phyloP scores from a whole-genome alignment of 2,888 invertebrate species.

The Xanthorhoe designata region DNA sequence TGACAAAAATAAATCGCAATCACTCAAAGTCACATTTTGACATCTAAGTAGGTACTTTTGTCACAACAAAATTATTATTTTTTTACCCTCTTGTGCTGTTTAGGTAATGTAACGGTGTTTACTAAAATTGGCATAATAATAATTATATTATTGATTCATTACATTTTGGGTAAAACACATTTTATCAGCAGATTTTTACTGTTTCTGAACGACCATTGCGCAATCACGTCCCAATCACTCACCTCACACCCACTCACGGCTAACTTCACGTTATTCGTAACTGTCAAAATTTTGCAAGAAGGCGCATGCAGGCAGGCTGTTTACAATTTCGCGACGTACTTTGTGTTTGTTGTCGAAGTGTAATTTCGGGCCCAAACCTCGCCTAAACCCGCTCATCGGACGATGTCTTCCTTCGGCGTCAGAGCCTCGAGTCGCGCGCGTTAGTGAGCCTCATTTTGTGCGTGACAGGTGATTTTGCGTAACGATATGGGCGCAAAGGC shows the following conservation, averaged over 20 bases:
- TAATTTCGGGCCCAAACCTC: slow-evolving; percentile 60
- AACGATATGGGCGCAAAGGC: slow-evolving; percentile 93
- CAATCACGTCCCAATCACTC: too few relatives aligned
- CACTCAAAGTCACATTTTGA: too few relatives aligned
- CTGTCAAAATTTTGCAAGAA: slow-evolving; percentile 84
- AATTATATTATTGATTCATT: too few relatives aligned
- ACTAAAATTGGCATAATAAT: too few relatives aligned
- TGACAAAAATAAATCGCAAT: not conserved
- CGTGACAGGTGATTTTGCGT: slow-evolving; percentile 80
- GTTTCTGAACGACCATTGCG: slow-evolving; percentile 35
- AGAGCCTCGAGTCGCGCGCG: slow-evolving; percentile 73
- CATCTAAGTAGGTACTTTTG: too few relatives aligned
- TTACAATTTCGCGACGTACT: slow-evolving; percentile 77
- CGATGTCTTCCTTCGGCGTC: slow-evolving; percentile 81
- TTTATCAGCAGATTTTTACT: not conserved
- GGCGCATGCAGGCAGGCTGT: slow-evolving; percentile 81
- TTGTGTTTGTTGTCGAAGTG: slow-evolving; percentile 69
- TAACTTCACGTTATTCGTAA: slow-evolving; percentile 59
- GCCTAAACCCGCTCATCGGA: slow-evolving; percentile 61
- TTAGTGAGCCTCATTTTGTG: slow-evolving; percentile 73
- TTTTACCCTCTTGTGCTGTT: too few relatives aligned
- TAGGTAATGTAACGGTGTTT: too few relatives aligned
- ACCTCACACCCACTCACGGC: slow-evolving; percentile 38
- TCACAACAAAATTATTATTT: too few relatives aligned
- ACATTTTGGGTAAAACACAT: too few relatives aligned